Conservation (phyloP, 2,113 vertebrate species). For the Pipa parva region DNA sequence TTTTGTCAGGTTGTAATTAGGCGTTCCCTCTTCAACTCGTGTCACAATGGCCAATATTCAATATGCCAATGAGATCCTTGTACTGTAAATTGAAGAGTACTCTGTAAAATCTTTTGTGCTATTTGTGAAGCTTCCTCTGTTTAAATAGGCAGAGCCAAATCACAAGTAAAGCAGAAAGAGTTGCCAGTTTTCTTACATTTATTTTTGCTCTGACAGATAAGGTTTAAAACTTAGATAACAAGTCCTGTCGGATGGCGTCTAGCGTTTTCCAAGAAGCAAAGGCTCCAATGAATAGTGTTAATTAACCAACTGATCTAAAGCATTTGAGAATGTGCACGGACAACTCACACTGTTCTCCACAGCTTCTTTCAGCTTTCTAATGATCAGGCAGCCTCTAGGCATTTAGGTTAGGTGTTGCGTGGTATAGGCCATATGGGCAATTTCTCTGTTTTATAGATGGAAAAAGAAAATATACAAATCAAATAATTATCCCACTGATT, state of each 20-base stretch:
- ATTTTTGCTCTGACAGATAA: constrained; percentile 31
- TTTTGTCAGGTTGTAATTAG: no score
- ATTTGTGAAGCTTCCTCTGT: constrained; percentile 21
- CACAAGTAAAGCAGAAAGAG: constrained; percentile 20
- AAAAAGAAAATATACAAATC: background rate
- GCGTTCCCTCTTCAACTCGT: no score
- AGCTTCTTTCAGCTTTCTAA: background rate
- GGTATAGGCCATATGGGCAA: background rate
- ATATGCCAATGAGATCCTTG: no score
- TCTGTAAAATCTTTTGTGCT: constrained; percentile 14
- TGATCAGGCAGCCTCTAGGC: background rate
- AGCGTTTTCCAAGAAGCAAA: constrained; percentile 17
- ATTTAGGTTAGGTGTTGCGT: background rate
- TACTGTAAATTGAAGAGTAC: constrained; percentile 7
- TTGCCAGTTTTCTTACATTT: constrained; percentile 14
- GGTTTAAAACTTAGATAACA: constrained; percentile 23
- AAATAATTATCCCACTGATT: no score
- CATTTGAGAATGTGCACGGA: background rate
- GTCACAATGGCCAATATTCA: no score
- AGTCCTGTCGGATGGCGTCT: constrained; percentile 14
- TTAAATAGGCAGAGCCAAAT: constrained; percentile 20
- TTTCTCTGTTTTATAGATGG: background rate
- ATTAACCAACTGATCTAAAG: constrained; percentile 22
- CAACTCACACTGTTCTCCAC: constrained; percentile 3
- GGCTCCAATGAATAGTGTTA: constrained; percentile 29